phyloP scores from a whole-genome alignment of 1,140 invertebrate genomes.

The Aethina tumida region DNA sequence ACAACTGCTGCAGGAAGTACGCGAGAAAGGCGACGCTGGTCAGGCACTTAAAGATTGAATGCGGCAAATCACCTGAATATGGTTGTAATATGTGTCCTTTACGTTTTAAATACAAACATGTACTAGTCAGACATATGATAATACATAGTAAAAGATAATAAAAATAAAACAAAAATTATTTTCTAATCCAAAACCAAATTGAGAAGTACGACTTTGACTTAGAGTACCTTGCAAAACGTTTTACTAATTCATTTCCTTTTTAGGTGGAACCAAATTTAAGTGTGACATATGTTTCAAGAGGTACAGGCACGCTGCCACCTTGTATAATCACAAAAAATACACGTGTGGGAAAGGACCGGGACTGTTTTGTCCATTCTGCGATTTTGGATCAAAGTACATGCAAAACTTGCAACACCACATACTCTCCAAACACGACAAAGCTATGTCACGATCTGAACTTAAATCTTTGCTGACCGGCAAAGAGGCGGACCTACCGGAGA shows the following conservation, averaged over 20 bases:
- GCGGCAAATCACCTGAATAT: slow-evolving; percentile 41
- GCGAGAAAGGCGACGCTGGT: slow-evolving; percentile 40
- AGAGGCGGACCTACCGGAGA: too few species aligned
- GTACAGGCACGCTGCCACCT: slow-evolving; percentile 16
- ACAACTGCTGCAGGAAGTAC: slow-evolving; percentile 9
- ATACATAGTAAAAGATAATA: slow-evolving; percentile 5
- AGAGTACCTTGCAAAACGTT: too few species aligned
- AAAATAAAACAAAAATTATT: not conserved
- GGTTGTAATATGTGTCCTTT: slow-evolving; percentile 45
- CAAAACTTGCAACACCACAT: slow-evolving; percentile 14
- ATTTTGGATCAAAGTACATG: slow-evolving; percentile 11
- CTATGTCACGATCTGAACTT: slow-evolving; percentile 4
- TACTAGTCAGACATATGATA: slow-evolving; percentile 14
- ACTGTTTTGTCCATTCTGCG: slow-evolving; percentile 37
- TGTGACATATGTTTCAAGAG: slow-evolving; percentile 18
- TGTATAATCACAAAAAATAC: slow-evolving; percentile 37
- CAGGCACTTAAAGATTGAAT: slow-evolving; percentile 43
- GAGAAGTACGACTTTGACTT: too few species aligned
- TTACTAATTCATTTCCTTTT: not conserved
- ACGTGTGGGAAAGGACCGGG: slow-evolving; percentile 43
- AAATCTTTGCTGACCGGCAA: slow-evolving; percentile 1
- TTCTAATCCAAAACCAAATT: slow-evolving; percentile 1
- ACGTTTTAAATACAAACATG: slow-evolving; percentile 31
- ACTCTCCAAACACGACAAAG: slow-evolving; percentile 7
- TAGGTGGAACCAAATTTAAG: too few species aligned